Evolutionary conservation across 2,113 vertebrate species (phyloP).

Genomic region (Phasianus colchicus): DNA sequence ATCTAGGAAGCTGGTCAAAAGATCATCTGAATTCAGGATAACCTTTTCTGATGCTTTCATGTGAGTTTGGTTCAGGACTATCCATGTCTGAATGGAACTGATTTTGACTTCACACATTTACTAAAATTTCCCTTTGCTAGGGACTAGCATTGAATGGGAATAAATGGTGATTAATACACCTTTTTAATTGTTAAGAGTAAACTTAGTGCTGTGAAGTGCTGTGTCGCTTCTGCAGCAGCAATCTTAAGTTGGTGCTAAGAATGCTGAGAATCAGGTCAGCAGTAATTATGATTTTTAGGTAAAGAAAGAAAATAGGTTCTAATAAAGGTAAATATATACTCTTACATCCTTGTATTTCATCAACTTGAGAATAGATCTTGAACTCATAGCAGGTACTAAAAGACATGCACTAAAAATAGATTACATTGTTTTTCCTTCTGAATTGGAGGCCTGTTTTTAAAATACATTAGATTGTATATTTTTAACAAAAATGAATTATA

Average conservation of each 20-base stretch:
- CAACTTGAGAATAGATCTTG: constrained; percentile 4
- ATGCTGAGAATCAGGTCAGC: not conserved
- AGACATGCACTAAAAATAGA: constrained; percentile 52
- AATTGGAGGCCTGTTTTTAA: not conserved
- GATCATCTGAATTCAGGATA: not conserved
- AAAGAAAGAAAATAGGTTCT: not conserved
- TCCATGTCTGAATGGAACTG: not conserved
- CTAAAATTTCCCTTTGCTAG: not conserved
- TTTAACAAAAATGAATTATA: not conserved
- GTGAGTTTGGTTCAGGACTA: not conserved
- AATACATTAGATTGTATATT: not conserved
- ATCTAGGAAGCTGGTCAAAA: not conserved
- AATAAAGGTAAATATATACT: constrained; percentile 21
- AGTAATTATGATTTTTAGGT: constrained; percentile 24
- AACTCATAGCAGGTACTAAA: constrained; percentile 14
- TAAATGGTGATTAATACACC: not conserved
- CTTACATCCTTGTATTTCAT: not conserved
- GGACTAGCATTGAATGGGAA: too few species aligned
- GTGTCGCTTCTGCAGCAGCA: not conserved
- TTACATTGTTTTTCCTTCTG: not conserved
- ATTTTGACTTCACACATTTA: not conserved
- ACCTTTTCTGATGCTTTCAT: not conserved
- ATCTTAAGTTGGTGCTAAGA: not conserved
- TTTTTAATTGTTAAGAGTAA: not conserved
- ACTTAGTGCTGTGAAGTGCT: not conserved